Evolutionary conservation across 2,797 vertebrate genomes (phyloP).

Genomic region (Cheirogaleus major): DNA sequence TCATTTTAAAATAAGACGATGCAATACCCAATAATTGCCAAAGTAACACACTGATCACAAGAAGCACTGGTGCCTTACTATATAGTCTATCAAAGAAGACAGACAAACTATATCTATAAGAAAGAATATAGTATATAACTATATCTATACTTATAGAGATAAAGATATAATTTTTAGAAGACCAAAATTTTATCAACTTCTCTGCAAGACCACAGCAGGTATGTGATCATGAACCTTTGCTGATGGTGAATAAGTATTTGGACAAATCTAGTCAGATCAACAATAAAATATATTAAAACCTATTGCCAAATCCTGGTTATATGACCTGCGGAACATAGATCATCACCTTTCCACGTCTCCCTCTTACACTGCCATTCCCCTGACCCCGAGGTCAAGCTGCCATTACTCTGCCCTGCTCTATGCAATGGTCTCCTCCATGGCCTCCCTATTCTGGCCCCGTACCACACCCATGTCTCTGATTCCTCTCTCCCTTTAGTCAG

Average conservation of each 20-base stretch:
- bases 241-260: not conserved
- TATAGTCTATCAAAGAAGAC: not conserved
- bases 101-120: not conserved
- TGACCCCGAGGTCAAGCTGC: not conserved
- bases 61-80: not conserved
- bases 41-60: not conserved
- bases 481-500: not conserved
- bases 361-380: not conserved
- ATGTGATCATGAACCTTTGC: not conserved
- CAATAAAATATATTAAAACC: not conserved
- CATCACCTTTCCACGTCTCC: not conserved
- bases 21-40: not conserved
- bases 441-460: not conserved
- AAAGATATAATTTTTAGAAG: not conserved
- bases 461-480: not conserved
- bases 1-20: not conserved
- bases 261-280: not conserved
- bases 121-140: too few species aligned
- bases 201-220: not conserved
- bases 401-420: too few species aligned
- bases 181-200: not conserved
- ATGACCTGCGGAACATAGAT: not conserved
- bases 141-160: not conserved
- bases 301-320: not conserved
- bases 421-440: accelerated